A percentile compares a stretch with the other conserved stretches of the same genome.
These are phyloP conservation scores for Rhinoraja longicauda DNA, from an alignment of 2,797 vertebrate species.

Conservation along the genomic window DNA sequence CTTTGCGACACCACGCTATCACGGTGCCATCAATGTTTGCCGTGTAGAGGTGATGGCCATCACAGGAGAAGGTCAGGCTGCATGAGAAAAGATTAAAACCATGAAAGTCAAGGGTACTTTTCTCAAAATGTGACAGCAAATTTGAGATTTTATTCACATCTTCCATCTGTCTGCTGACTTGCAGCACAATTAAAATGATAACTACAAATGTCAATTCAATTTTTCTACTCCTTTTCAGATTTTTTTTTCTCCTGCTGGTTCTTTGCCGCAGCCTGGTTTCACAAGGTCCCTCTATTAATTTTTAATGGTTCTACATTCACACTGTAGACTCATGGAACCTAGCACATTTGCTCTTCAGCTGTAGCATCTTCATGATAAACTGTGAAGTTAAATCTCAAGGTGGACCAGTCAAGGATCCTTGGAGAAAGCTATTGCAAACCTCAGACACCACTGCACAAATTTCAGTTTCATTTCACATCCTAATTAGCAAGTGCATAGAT, in stretches of 20 bases:
- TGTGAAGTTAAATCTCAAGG: not conserved
- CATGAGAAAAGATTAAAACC: slow-evolving; percentile 42
- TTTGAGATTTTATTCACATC: not conserved
- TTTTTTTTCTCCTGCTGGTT: not conserved
- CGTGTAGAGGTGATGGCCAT: slow-evolving; percentile 93
- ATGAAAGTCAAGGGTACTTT: not conserved
- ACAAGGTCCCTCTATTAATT: not conserved
- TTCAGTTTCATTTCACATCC: not conserved
- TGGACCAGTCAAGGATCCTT: not conserved
- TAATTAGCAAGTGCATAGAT: not conserved
- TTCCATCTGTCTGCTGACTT: not conserved
- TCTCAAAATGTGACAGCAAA: not conserved
- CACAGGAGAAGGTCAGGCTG: slow-evolving; percentile 94
- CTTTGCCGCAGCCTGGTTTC: not conserved
- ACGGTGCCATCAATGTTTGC: slow-evolving; percentile 91
- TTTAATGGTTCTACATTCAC: not conserved
- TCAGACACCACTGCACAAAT: not conserved
- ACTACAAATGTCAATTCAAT: not conserved
- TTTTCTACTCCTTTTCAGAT: not conserved
- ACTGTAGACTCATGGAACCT: not conserved
- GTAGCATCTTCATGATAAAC: not conserved
- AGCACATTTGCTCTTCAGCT: not conserved
- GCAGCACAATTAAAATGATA: not conserved
- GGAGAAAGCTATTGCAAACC: not conserved
- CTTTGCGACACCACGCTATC: slow-evolving; percentile 93